Evolutionary conservation across 2,797 vertebrate genomes (phyloP), one percentile per base, ranked within the genome.

Genomic region (Parauchenoglanis punctatus): DNA sequence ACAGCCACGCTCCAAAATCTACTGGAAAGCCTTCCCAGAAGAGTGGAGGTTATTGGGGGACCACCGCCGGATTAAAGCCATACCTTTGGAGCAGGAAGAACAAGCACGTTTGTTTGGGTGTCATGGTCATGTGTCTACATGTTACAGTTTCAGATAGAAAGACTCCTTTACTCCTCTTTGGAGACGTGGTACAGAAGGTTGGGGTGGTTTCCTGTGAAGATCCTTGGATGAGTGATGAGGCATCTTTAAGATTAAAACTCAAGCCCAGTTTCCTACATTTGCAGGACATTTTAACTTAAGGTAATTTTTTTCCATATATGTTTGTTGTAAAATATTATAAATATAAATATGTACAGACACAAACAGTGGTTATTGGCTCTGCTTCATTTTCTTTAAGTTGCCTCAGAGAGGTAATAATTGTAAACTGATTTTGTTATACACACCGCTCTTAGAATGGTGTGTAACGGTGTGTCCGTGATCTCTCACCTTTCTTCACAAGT

Each of bases 281-380:
- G 35, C 46, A 75, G 20, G 68, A 20, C n/a, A 20, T 78, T 40
- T 35, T 17, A 46, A 46, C 6, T 7, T 58, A 17, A 35, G 35
- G 46, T 25, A 25, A 72, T 46, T 40, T 83, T 83, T 54, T 10
- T 86, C 56, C 56, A 28, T 20, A 46, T 77, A 56, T 7, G 61
- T 63, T 10, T 63, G 35, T 61, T 80, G 49, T 80, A 56, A 25
- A 56, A 44, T 65, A 44, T 12, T 83, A 83, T 87, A 87, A 87
- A 87, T 54, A 31, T 65, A 49, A 63, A 83, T 44, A 67, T 28
- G 58, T 31, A 35, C 31, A 83, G n/a, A 75, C 11, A 40, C 49
- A 31, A 61, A 46, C 31, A 12, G 4, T 25, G n/a, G 28, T 40
- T 8, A 20, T 4, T 46, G 59, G 70, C 28, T 83, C 46, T 56